phyloP scores from a whole-genome alignment of 2,113 vertebrate species.

The Acanthochromis polyacanthus region DNA sequence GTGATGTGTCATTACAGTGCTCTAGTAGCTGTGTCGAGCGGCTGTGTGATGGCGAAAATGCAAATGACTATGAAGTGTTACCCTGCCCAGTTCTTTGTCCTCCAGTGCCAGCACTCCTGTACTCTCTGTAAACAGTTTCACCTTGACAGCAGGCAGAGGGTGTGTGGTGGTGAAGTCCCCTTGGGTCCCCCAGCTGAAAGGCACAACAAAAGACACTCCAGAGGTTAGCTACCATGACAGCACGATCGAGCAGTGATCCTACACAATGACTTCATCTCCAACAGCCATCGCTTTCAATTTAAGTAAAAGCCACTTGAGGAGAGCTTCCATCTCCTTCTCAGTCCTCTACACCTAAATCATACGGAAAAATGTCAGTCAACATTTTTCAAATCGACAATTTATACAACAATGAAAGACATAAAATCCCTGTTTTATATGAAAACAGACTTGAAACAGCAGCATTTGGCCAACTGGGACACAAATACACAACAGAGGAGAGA shows the following conservation, averaged over 20 bases:
- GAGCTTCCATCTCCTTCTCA: neutral
- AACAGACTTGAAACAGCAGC: conserved; percentile 11
- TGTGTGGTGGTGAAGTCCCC: conserved; percentile 98
- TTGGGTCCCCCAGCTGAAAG: conserved; percentile 97
- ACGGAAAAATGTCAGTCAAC: neutral
- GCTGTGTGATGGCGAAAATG: neutral
- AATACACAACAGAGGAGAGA: conserved; percentile 7
- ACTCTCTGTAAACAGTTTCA: conserved; percentile 99
- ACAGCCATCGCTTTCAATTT: neutral
- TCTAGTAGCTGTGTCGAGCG: neutral
- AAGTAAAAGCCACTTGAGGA: conserved; percentile 8
- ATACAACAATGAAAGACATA: neutral
- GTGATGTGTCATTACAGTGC: neutral
- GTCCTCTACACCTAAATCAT: neutral
- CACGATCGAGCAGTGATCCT: neutral
- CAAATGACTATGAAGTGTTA: conserved; percentile 72
- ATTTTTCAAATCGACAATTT: neutral
- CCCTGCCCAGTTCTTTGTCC: conserved; percentile 98
- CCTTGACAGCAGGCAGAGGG: conserved; percentile 97
- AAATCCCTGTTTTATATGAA: conserved; percentile 9
- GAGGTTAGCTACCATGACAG: conserved; percentile 71
- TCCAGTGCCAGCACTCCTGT: conserved; percentile 97
- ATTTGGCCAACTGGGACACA: neutral
- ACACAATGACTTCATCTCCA: conserved; percentile 28
- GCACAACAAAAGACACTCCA: conserved; percentile 67